A percentile compares a stretch with the other conserved stretches of the same genome.
These are phyloP conservation scores for Daptonema setosum DNA, from an alignment of 2,888 invertebrate genomes.

Conservation along the genomic window DNA sequence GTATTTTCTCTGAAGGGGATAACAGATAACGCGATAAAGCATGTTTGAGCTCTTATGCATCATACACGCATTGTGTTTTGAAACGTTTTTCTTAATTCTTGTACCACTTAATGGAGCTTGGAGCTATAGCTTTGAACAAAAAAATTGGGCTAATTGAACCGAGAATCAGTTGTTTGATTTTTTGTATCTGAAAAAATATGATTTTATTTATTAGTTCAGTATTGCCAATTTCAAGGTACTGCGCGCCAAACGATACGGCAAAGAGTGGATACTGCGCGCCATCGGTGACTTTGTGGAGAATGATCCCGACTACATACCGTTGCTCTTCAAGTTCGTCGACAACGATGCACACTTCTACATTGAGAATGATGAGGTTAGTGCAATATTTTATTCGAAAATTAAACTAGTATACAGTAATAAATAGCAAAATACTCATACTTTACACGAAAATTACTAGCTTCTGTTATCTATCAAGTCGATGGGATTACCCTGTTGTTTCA, in stretches of 20 bases:
- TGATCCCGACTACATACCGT: neutral
- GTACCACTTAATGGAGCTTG: neutral
- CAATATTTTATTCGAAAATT: too few relatives aligned
- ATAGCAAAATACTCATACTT: too few relatives aligned
- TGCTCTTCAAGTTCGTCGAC: neutral
- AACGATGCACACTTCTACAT: neutral
- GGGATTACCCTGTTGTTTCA: too few relatives aligned
- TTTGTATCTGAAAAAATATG: too few relatives aligned
- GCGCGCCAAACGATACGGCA: neutral
- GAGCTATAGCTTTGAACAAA: neutral
- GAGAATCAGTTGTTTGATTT: too few relatives aligned
- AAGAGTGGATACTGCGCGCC: neutral
- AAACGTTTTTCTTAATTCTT: neutral
- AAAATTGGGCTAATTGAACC: neutral
- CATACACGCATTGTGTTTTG: neutral
- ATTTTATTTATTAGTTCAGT: too few relatives aligned
- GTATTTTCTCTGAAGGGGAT: too few relatives aligned
- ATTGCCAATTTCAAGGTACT: neutral
- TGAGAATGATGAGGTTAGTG: neutral
- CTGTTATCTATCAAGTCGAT: too few relatives aligned
- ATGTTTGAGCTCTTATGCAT: too few relatives aligned
- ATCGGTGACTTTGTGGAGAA: neutral
- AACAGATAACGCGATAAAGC: too few relatives aligned
- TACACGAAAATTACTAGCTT: too few relatives aligned
- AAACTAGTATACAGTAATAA: too few relatives aligned